Conservation (phyloP, 2,888 invertebrate genomes). For the Thera obeliscata region DNA sequence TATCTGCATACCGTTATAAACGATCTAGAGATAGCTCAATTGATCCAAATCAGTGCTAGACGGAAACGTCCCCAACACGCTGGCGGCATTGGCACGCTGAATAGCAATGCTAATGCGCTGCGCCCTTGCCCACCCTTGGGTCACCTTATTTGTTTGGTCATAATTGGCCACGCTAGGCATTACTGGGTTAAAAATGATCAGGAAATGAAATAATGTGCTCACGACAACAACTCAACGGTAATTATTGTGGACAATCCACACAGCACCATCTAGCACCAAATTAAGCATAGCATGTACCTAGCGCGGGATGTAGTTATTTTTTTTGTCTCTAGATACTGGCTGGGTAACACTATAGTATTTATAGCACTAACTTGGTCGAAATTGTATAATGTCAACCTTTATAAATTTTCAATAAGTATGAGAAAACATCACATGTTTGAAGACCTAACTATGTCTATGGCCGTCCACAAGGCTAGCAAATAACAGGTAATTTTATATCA, state of each 20-base stretch:
- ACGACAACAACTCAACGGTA: not conserved
- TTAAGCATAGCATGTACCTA: too few species aligned
- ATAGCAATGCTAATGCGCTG: too few species aligned
- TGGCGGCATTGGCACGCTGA: too few species aligned
- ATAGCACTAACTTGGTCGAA: not conserved
- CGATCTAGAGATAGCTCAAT: too few species aligned
- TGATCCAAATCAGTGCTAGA: too few species aligned
- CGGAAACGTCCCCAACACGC: too few species aligned
- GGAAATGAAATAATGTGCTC: not conserved
- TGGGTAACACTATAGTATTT: not conserved
- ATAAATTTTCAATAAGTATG: slow-evolving; percentile 12
- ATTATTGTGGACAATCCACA: not conserved
- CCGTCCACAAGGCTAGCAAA: slow-evolving; percentile 23
- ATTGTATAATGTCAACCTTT: not conserved
- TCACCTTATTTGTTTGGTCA: too few species aligned
- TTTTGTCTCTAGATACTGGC: not conserved
- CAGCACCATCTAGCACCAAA: too few species aligned
- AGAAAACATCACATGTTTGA: slow-evolving; percentile 22
- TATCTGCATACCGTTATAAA: too few species aligned
- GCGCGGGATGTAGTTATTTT: too few species aligned
- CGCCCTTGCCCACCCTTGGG: too few species aligned
- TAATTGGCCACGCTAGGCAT: too few species aligned
- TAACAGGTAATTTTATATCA: slow-evolving; percentile 22
- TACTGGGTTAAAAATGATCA: not conserved
- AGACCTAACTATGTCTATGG: slow-evolving; percentile 2